Evolutionary conservation across 2,888 invertebrate genomes (phyloP).

Genomic region (Carcina quercana): DNA sequence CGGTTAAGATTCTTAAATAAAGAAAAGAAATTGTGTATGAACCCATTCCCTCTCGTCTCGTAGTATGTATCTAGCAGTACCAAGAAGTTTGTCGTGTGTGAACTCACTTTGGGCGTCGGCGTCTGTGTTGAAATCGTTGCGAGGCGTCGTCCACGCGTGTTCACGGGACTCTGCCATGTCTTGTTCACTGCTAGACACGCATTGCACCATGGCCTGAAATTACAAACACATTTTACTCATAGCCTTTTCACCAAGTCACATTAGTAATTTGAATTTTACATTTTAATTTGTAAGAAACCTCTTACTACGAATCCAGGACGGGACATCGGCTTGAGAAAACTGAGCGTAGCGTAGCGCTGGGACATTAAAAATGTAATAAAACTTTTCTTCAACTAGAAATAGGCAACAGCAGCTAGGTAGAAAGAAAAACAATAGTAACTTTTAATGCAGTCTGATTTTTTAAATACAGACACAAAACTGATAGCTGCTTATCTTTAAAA

Average conservation of each 20-base stretch:
- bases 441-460: too few species aligned
- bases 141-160: constrained; percentile 42
- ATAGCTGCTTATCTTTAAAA: too few species aligned
- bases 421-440: too few species aligned
- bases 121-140: constrained; percentile 42
- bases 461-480: too few species aligned
- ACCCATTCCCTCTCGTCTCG: too few species aligned
- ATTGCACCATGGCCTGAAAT: constrained; percentile 86
- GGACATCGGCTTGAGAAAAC: too few species aligned
- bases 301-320: not conserved
- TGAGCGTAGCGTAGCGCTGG: too few species aligned
- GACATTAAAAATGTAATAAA: too few species aligned
- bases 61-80: not conserved
- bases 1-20: too few species aligned
- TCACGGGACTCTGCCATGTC: constrained; percentile 71
- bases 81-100: not conserved
- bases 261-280: not conserved
- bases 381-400: too few species aligned
- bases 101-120: constrained; percentile 49
- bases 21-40: too few species aligned
- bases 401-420: too few species aligned
- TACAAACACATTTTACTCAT: constrained; percentile 1
- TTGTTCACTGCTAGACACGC: constrained; percentile 90
- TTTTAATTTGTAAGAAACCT: not conserved
- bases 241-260: not conserved